Evolutionary conservation across 2,797 vertebrate species (phyloP), one percentile per base, ranked within the genome.

Genomic region (Scolopax rusticola): DNA sequence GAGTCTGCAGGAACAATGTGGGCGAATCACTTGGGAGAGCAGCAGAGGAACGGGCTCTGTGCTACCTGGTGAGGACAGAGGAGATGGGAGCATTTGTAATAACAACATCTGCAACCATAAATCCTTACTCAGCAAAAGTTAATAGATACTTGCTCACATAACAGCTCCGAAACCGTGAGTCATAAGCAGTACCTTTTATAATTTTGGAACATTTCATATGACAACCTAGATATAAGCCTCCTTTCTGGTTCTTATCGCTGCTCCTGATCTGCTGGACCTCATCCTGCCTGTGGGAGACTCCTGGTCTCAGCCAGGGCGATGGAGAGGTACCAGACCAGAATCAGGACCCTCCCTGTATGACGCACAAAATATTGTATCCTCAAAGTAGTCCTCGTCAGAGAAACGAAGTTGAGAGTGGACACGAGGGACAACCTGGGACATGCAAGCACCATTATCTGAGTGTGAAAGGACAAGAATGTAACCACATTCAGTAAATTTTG

Each of bases 91-190:
- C 59, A 51, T 67, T 60, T 20, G 45, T 51, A 87, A 89, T 18
- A 93, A 88, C 76, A 95, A 83, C 81, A 71, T 74, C 87, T 93
- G 87, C 81, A 84, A 69, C 63, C 74, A 3, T 16, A 93, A 95
- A 45, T 68, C 91, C 93, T 96, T 84, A 90, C 86, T 96, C 96
- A 97, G 96, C 95, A 93, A 45, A 45, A 89, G 47, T 41, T 68
- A 91, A 89, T 50, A 95, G 91, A 93, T 91, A 93, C 91, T 87
- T 89, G 88, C 70, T 93, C 93, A 89, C 0, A 28, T 91, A 96
- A 95, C 85, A 91, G 74, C 94, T 95, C 83, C 18, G 85, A 95
- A 96, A 97, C 94, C 56, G 0, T 96, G 96, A 97, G 21, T 95
- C 96, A 95, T 7, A 14, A 14, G 25, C 77, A 82, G 56, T 15